These are phyloP conservation scores for Masticophis lateralis DNA, from an alignment of 2,797 vertebrate genomes.

Conservation along the genomic window DNA sequence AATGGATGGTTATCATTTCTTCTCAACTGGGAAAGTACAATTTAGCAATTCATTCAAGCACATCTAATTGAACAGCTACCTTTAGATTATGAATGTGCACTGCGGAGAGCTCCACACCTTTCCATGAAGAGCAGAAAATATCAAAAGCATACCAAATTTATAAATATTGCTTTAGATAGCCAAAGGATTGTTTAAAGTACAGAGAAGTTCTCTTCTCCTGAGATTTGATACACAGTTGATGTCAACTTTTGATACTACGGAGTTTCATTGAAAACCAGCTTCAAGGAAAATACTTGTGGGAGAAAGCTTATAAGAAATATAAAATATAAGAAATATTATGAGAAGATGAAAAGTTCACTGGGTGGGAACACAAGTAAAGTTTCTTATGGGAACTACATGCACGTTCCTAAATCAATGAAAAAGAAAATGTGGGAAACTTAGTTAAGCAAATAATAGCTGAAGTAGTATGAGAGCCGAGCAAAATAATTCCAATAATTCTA, in stretches of 20 bases:
- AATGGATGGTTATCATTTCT: constrained; percentile 18
- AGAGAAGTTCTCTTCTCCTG: neutral
- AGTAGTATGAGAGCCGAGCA: neutral
- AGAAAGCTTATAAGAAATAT: neutral
- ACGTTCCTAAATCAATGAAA: neutral
- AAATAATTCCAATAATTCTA: neutral
- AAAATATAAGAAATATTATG: neutral
- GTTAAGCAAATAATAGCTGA: neutral
- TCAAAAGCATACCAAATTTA: neutral
- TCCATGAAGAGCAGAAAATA: neutral
- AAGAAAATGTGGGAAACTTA: neutral
- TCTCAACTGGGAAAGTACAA: constrained; percentile 20
- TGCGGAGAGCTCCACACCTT: neutral
- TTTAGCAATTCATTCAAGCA: constrained; percentile 25
- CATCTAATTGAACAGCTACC: constrained; percentile 8
- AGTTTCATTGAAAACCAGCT: neutral
- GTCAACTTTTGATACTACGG: neutral
- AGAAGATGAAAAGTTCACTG: neutral
- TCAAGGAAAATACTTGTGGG: neutral
- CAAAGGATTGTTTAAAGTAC: constrained; percentile 1
- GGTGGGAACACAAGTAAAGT: neutral
- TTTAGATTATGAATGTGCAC: neutral
- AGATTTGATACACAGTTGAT: neutral
- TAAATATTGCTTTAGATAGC: neutral
- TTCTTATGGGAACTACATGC: neutral